phyloP scores from a whole-genome alignment of 2,888 invertebrate species.

The Mimachlamys varia region DNA sequence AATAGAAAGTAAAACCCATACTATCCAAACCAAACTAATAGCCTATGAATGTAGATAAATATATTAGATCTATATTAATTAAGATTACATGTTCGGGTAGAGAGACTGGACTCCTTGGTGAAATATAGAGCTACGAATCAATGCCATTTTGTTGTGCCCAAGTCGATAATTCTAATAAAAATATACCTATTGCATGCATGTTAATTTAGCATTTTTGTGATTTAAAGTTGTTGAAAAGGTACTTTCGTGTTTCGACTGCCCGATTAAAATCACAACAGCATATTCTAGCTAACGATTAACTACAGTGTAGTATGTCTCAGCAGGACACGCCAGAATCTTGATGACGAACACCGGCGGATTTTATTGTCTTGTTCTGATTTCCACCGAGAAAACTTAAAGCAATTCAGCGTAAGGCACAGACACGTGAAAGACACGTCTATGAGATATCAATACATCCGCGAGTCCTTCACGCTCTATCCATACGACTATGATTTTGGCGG shows the following conservation, averaged over 20 bases:
- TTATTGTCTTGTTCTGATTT: conserved; percentile 5
- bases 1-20: too few species aligned
- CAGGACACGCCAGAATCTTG: not conserved
- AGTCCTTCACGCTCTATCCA: not conserved
- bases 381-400: conserved; percentile 13
- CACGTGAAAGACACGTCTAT: not conserved
- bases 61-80: too few species aligned
- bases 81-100: too few species aligned
- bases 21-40: too few species aligned
- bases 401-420: not conserved
- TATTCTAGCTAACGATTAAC: not conserved
- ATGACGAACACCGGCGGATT: conserved; percentile 10
- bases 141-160: not conserved
- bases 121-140: too few species aligned
- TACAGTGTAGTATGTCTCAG: not conserved
- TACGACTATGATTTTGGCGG: not conserved
- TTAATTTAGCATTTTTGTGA: not conserved
- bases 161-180: not conserved
- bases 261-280: not conserved
- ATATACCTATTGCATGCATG: not conserved
- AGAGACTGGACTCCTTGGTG: too few species aligned
- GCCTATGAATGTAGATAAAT: too few species aligned
- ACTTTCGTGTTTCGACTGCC: not conserved
- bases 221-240: not conserved
- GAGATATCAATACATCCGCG: not conserved